A percentile compares a stretch with the other conserved stretches of the same genome.
Conservation (phyloP, 2,113 vertebrate genomes). For the Lampris megalopsis region DNA sequence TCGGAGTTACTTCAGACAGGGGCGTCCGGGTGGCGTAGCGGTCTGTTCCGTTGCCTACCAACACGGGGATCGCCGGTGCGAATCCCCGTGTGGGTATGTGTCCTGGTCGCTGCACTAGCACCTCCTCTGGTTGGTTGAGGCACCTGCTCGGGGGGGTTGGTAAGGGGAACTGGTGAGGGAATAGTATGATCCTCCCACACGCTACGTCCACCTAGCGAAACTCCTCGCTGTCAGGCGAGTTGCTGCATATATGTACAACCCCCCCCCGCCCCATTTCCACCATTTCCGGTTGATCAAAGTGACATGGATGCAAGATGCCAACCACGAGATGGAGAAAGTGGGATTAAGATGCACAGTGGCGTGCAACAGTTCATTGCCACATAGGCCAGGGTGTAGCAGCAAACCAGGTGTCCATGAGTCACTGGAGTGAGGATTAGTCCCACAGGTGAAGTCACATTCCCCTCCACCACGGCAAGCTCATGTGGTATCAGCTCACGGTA, state of each 20-base stretch:
- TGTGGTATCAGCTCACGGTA: slow-evolving; percentile 28
- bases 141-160: too few relatives aligned
- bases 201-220: too few relatives aligned
- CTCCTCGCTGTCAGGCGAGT: background rate
- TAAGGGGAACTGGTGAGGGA: too few relatives aligned
- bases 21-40: too few relatives aligned
- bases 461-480: slow-evolving; percentile 21
- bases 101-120: too few relatives aligned
- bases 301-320: background rate
- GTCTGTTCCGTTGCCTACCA: too few relatives aligned
- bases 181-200: background rate
- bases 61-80: too few relatives aligned
- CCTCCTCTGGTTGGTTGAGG: too few relatives aligned
- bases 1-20: background rate
- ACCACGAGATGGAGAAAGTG: slow-evolving; percentile 32
- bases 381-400: slow-evolving; percentile 35
- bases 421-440: slow-evolving; percentile 19
- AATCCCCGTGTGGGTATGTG: too few relatives aligned
- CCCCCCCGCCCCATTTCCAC: background rate
- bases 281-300: slow-evolving; percentile 3
- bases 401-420: slow-evolving; percentile 56
- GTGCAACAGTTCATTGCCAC: slow-evolving; percentile 21
- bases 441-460: slow-evolving; percentile 51
- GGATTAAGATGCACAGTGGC: slow-evolving; percentile 37
- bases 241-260: background rate